Evolutionary conservation across 2,888 invertebrate species (phyloP), one percentile per base, ranked within the genome.

Genomic region (Heliconius sara): DNA sequence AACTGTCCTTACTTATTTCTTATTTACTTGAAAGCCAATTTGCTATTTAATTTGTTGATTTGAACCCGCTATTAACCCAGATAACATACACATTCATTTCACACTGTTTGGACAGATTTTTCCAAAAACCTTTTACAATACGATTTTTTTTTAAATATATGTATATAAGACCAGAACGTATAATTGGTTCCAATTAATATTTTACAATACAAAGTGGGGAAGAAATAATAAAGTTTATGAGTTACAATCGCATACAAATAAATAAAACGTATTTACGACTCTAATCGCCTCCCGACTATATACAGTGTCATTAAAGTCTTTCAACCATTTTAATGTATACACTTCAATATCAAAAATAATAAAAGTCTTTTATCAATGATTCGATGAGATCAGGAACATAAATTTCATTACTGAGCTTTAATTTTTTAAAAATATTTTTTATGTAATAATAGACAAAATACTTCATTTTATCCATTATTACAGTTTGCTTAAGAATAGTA

Each of bases 241-340:
- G 34, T 76, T 74, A 77, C 70, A 79, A 76, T 76, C 30, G 60
- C 43, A 65, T 74, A 76, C 70, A 47, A 66, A 80, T 80, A 81
- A 80, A 81, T 80, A 76, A 67, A 52, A 47, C 34, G 68, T 79
- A 76, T 80, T 81, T 80, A 81, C 75, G 80, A 73, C 78, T 39
- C 79, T 79, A 81, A 77, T 77, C 77, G 57, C n/a, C 39, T 13
- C 39, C 66, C 19, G 65, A 75, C 47, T 77, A 30, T 75, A n/a
- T 60, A 66, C 34, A 57, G 30, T 65, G 68, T 66, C 57, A 74
- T 73, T 74, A 74, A 78, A 73, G 78, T 66, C 65, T 65, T 70
- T 77, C 47, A 43, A 71, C 43, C 65, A 57, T 72, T 77, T 78
- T 72, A 25, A 73, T 73, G 22, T 60, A 10, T 39, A 60, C 30